A percentile compares a stretch with the other conserved stretches of the same genome.
Conservation (phyloP, 2,888 invertebrate species). For the Chydorus sphaericus region DNA sequence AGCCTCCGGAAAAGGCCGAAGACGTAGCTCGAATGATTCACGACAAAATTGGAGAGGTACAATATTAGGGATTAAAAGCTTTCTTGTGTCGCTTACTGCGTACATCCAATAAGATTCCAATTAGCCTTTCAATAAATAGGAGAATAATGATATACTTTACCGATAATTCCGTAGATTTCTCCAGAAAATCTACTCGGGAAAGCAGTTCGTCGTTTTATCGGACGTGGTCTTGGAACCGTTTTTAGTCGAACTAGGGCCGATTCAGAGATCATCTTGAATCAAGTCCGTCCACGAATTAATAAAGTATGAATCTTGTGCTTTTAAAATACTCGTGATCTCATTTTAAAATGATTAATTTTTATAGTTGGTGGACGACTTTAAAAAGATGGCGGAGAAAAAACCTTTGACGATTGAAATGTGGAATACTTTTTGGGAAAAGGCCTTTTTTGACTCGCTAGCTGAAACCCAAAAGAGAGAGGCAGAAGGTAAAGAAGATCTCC, state of each 20-base stretch:
- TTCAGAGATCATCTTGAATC: not conserved
- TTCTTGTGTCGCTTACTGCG: no score
- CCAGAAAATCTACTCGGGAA: not conserved
- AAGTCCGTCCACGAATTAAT: not conserved
- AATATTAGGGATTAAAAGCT: not conserved
- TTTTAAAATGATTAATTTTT: not conserved
- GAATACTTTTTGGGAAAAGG: not conserved
- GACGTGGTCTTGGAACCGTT: not conserved
- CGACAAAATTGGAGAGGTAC: conserved; percentile 7
- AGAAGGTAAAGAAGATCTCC: not conserved
- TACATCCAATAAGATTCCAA: not conserved
- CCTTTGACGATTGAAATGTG: not conserved
- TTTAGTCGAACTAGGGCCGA: not conserved
- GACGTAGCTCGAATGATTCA: conserved; percentile 4
- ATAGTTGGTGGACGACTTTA: not conserved
- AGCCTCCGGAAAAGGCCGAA: conserved; percentile 5
- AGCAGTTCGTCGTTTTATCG: not conserved
- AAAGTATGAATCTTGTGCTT: not conserved
- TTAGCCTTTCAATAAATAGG: not conserved
- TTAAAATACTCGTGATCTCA: not conserved
- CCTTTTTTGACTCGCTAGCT: not conserved
- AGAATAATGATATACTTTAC: not conserved
- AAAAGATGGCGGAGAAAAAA: not conserved
- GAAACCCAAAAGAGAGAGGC: not conserved
- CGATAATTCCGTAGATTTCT: not conserved